Percentiles rank a stretch among this genome's conserved stretches.
phyloP scores from a whole-genome alignment of 1,140 invertebrate genomes.

The Ips typographus region DNA sequence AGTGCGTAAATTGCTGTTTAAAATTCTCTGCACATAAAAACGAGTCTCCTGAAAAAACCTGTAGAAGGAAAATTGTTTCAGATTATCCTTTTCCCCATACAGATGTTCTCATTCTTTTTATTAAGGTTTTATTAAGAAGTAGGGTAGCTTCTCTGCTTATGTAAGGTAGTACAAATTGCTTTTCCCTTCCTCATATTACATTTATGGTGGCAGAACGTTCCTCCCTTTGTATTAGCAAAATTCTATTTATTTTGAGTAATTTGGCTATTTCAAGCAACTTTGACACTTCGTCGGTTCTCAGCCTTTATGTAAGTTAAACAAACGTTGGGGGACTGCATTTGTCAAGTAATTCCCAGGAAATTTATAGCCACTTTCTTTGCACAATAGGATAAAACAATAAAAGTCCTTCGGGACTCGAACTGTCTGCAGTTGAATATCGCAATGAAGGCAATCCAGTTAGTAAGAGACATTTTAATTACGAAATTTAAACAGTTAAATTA shows the following conservation, averaged over 20 bases:
- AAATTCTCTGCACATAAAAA: neutral
- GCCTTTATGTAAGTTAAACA: no score
- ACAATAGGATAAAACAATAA: neutral
- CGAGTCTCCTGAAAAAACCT: neutral
- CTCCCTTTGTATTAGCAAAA: neutral
- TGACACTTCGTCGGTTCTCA: neutral
- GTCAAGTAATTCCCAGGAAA: neutral
- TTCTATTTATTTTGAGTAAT: constrained; percentile 1
- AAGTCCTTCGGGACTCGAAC: neutral
- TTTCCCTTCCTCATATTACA: constrained; percentile 4
- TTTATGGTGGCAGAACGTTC: neutral
- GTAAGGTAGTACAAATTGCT: constrained; percentile 8
- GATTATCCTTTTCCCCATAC: neutral
- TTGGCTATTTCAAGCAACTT: neutral
- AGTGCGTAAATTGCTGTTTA: neutral
- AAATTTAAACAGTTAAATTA: constrained; percentile 27
- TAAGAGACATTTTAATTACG: constrained; percentile 21
- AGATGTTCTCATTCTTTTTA: neutral
- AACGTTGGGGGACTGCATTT: no score
- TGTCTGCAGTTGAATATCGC: neutral
- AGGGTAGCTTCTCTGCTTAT: neutral
- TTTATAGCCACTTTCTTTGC: neutral
- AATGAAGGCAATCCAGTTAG: constrained; percentile 14
- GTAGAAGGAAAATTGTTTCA: neutral
- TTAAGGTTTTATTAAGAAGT: constrained; percentile 3